Percentiles rank a stretch among this genome's conserved stretches.
These are phyloP conservation scores for Papilio glaucus DNA, from an alignment of 1,140 invertebrate genomes.

Conservation along the genomic window DNA sequence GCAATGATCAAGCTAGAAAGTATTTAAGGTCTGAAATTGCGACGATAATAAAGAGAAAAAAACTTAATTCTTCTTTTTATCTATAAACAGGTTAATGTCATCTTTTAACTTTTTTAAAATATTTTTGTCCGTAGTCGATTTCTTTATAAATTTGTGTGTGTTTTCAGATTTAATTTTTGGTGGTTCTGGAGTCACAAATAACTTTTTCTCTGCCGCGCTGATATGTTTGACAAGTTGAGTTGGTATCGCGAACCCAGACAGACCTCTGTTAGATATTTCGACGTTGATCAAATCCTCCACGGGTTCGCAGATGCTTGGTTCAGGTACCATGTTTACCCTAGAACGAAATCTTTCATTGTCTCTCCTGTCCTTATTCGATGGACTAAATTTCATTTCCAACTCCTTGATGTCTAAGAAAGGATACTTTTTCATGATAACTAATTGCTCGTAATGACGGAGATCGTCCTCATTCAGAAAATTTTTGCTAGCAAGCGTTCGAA, in stretches of 20 bases:
- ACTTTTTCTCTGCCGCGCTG: slow-evolving; percentile 41
- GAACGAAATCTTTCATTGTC: slow-evolving; percentile 54
- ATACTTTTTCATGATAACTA: slow-evolving; percentile 78
- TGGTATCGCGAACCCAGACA: slow-evolving; percentile 71
- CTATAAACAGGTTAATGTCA: slow-evolving; percentile 43
- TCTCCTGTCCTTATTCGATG: slow-evolving; percentile 56
- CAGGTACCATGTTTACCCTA: slow-evolving; percentile 46
- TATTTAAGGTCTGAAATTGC: background rate
- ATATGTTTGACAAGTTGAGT: slow-evolving; percentile 48
- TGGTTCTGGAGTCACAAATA: slow-evolving; percentile 35
- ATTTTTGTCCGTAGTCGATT: slow-evolving; percentile 34
- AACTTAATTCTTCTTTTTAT: slow-evolving; percentile 15
- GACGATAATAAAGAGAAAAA: background rate
- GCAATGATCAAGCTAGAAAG: no score
- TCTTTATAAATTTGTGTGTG: slow-evolving; percentile 37
- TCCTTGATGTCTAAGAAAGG: slow-evolving; percentile 72
- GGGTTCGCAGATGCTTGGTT: slow-evolving; percentile 59
- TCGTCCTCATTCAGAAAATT: slow-evolving; percentile 59
- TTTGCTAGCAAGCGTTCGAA: slow-evolving; percentile 40
- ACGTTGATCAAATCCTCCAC: slow-evolving; percentile 63
- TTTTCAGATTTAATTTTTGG: slow-evolving; percentile 34
- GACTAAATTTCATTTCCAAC: slow-evolving; percentile 64
- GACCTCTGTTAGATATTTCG: slow-evolving; percentile 70
- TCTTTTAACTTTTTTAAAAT: slow-evolving; percentile 44
- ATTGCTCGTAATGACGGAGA: slow-evolving; percentile 64